Conservation (phyloP, 2,888 invertebrate genomes). For the Strigamia crassipes region DNA sequence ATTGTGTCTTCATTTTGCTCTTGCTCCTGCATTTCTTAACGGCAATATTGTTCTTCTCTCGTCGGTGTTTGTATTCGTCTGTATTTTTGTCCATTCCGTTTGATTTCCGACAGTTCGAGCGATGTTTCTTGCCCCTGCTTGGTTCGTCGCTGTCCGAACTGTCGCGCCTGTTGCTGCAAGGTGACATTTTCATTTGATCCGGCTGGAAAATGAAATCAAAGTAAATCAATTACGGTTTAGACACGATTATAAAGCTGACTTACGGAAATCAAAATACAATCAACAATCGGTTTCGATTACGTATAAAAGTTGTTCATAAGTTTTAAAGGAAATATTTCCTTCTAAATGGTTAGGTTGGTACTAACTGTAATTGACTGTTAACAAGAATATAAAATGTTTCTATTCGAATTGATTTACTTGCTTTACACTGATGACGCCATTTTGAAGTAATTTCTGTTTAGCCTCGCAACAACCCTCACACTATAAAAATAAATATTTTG, state of each 20-base stretch:
- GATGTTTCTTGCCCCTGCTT: not conserved
- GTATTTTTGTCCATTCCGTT: slow-evolving; percentile 51
- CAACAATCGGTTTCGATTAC: not conserved
- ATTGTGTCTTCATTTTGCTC: slow-evolving; percentile 57
- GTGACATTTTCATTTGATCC: not conserved
- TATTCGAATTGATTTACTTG: not conserved
- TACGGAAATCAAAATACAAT: not conserved
- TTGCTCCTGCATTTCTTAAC: slow-evolving; percentile 55
- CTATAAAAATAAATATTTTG: not conserved
- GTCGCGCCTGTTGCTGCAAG: not conserved
- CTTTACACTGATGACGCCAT: not conserved
- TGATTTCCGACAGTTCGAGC: not conserved
- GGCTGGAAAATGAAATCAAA: not conserved
- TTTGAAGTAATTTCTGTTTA: not conserved
- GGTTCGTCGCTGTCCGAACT: not conserved
- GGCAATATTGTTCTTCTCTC: slow-evolving; percentile 55
- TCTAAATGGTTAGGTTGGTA: not conserved
- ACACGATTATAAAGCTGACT: not conserved
- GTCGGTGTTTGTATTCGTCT: slow-evolving; percentile 53
- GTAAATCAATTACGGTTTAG: not conserved
- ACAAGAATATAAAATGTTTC: not conserved
- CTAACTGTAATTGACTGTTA: not conserved
- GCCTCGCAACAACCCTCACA: not conserved
- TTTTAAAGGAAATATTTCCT: not conserved
- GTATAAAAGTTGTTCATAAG: not conserved